Base-by-base conservation (phyloP, 2,888 invertebrate species). In the Stenodema calcarata region DNA sequence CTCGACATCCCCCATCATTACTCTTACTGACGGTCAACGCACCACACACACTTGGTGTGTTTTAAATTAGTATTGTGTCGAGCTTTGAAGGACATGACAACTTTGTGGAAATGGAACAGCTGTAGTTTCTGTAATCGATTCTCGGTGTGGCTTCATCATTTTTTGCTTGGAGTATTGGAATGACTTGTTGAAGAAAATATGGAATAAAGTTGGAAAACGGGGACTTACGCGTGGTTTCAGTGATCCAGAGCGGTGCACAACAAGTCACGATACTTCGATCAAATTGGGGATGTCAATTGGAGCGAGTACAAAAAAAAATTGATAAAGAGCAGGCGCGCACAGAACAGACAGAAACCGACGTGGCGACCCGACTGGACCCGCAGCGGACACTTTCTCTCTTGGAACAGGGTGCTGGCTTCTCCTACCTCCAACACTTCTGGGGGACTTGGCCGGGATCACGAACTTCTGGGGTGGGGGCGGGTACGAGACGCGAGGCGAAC, bases 281-380 rank as follows among this genome's bases (percentile, higher is more conserved):
- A 23, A 62, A 23, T 62, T 54, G 54, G 23, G 62, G 62, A 12
- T 23, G 62, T 14, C 4, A 62, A 62, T 62, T 62, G 11, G 6
- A 62, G 23, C 62, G 62, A 62, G 62, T 62, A 16, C 9, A 23
- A 23, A 62, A 62, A 27, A 23, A 23, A 50, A 44, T 14, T 44
- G 44, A 44, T 2, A 50, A 50, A 4, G n/a, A 62, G 62, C 23
- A 62, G 23, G 23, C 62, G 35, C 73, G 35, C 73, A 75, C 73
- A 41, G 73, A 75, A 75, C 73, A 28, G 30, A 41, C 73, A 16
- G 41, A 75, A 75, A 75, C 73, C 35, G 18, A 75, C 73, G 35
- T 75, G 30, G 41, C 73, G 73, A 75, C 73, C 30, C 73, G 73
- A 75, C 73, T 75, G 73, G 62, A 62, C 73, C 69, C 69, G 28